Evolutionary conservation across 2,888 invertebrate genomes (phyloP).

Genomic region (Ephialtes manifestator): DNA sequence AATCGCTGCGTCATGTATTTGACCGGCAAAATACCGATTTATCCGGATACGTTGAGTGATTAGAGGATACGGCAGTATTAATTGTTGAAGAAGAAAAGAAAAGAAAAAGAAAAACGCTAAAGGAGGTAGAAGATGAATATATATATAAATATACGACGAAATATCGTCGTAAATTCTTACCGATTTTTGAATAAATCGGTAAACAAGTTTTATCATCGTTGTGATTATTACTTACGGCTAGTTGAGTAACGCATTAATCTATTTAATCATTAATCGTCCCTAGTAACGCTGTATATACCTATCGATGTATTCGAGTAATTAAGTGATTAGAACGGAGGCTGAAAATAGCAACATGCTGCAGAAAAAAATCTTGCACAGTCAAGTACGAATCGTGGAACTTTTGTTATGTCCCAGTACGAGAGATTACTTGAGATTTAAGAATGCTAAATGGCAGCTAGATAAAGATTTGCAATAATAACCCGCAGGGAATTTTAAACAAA

Average conservation of each 20-base stretch:
- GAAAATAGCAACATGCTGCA: background rate
- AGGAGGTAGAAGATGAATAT: constrained; percentile 17
- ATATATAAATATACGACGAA: constrained; percentile 22
- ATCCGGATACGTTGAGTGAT: background rate
- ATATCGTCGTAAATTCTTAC: background rate
- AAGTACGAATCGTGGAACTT: constrained; percentile 25
- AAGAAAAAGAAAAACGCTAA: background rate
- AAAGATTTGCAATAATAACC: constrained; percentile 67
- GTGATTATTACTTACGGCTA: constrained; percentile 84
- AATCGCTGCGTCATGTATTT: background rate
- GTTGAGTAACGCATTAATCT: constrained; percentile 80
- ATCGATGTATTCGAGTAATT: constrained; percentile 83
- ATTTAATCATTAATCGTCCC: constrained; percentile 84
- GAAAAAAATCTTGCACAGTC: constrained; percentile 16
- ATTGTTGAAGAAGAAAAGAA: constrained; percentile 32
- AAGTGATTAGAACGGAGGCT: constrained; percentile 70
- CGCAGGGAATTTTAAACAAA: constrained; percentile 23
- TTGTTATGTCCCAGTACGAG: constrained; percentile 43
- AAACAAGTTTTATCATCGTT: constrained; percentile 84
- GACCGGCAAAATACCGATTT: background rate
- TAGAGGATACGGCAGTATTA: constrained; percentile 64
- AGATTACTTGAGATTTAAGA: constrained; percentile 30
- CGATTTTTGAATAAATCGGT: constrained; percentile 52
- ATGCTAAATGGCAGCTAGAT: constrained; percentile 56
- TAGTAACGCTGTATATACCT: constrained; percentile 83